Evolutionary conservation across 2,888 invertebrate species (phyloP), one percentile per base, ranked within the genome.

Genomic region (Patella ulyssiponensis): DNA sequence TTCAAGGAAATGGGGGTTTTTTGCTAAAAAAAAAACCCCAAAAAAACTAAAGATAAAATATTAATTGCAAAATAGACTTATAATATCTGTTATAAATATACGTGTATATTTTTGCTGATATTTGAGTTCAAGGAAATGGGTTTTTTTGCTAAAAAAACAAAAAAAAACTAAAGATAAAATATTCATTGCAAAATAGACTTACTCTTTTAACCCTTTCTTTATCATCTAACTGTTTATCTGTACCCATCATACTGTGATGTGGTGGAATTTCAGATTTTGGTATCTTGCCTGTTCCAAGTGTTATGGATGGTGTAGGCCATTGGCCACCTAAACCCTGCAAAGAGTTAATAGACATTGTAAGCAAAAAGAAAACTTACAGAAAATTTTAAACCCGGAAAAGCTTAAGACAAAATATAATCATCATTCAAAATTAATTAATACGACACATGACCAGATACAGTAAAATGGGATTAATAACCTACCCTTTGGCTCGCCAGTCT

Each of bases 401-500:
- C 44, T 44, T 44, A 44, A 44, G 44, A 44, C 44, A 44, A 44
- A 44, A 44, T 44, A 44, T 44, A 44, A 44, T 44, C 44, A 33
- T 33, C 33, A 44, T 44, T 44, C 9, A 44, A 44, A 44, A n/a
- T 20, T 33, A 70, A 44, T 33, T 70, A 27, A 70, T 14, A 27
- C 27, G 12, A 27, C 27, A 44, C 70, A 70, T 27, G 70, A 17
- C 5, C 14, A 15, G 17, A 44, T 70, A 44, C 70, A 70, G 44
- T 17, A 33, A 44, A 33, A 5, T 70, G 70, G n/a, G 17, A 79
- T 71, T 56, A 71, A 79, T 44, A 71, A 78, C 85, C 76, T 80
- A 88, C 88, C 85, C 84, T 80, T 74, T 88, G 88, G 78, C 83
- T 86, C 27, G 86, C 86, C 54, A 86, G 75, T 70, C 86, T 81